A percentile compares a stretch with the other conserved stretches of the same genome.
phyloP scores from a whole-genome alignment of 35 echinoderm and acorn worm genomes.

The Lytechinus pictus region DNA sequence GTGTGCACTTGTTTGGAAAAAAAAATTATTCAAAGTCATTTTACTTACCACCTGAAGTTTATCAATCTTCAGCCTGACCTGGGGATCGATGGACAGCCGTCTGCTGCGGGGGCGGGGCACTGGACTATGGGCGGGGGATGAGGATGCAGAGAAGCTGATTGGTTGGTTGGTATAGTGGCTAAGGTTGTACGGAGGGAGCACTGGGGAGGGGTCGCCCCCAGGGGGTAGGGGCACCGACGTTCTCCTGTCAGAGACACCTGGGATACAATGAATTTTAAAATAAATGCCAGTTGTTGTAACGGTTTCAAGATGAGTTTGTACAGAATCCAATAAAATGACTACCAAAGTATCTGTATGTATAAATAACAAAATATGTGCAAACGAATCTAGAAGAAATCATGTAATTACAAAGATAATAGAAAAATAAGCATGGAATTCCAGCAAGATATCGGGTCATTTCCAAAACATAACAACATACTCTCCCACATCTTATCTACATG shows the following conservation, averaged over 20 bases:
- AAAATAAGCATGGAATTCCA: too few relatives aligned
- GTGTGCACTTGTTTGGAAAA: background rate
- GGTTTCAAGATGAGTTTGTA: too few relatives aligned
- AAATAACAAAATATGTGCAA: too few relatives aligned
- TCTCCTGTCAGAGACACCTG: slow-evolving; percentile 36
- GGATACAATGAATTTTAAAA: background rate
- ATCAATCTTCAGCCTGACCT: slow-evolving; percentile 78
- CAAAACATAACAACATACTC: too few relatives aligned
- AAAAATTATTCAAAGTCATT: background rate
- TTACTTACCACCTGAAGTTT: slow-evolving; percentile 93
- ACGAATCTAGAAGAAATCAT: too few relatives aligned
- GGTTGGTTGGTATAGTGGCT: slow-evolving; percentile 25
- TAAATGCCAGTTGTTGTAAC: too few relatives aligned
- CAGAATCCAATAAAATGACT: too few relatives aligned
- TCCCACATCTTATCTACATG: too few relatives aligned
- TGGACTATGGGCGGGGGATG: slow-evolving; percentile 26
- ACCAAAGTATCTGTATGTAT: too few relatives aligned
- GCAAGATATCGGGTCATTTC: too few relatives aligned
- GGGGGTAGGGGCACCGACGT: slow-evolving; percentile 22
- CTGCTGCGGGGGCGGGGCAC: slow-evolving; percentile 52
- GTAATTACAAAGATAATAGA: too few relatives aligned
- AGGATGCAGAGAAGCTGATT: slow-evolving; percentile 20
- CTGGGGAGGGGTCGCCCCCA: slow-evolving; percentile 58
- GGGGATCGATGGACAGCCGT: slow-evolving; percentile 83
- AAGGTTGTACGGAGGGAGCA: slow-evolving; percentile 49